Evolutionary conservation across 2,797 vertebrate species (phyloP).

Genomic region (Pelochelys cantorii): DNA sequence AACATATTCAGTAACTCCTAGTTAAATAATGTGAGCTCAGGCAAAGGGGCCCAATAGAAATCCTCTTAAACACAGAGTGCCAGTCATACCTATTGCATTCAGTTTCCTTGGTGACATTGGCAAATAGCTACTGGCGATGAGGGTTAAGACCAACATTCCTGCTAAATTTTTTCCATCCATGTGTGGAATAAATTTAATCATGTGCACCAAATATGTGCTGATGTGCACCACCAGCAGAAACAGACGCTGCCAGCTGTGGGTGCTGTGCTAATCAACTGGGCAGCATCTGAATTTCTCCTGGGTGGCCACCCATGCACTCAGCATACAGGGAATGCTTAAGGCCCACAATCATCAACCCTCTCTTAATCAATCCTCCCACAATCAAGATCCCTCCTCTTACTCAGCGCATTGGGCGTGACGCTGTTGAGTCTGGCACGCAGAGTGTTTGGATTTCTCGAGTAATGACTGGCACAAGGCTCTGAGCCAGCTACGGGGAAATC

Average conservation of each 20-base stretch:
- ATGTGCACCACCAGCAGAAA: too few relatives aligned
- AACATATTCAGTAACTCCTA: not conserved
- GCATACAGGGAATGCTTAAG: too few relatives aligned
- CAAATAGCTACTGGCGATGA: not conserved
- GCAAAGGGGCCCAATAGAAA: not conserved
- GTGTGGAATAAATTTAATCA: too few relatives aligned
- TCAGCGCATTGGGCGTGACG: not conserved
- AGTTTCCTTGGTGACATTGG: accelerated
- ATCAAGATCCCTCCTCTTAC: not conserved
- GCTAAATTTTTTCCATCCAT: too few relatives aligned
- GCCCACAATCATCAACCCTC: too few relatives aligned
- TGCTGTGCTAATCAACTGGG: too few relatives aligned
- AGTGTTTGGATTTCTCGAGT: constrained; percentile 21
- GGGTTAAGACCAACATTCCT: not conserved
- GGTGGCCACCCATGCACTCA: too few relatives aligned
- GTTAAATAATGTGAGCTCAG: not conserved
- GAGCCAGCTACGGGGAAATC: constrained; percentile 24
- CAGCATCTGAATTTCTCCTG: too few relatives aligned
- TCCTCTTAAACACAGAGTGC: not conserved
- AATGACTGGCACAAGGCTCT: constrained; percentile 37
- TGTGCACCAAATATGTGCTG: too few relatives aligned
- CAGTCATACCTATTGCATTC: not conserved
- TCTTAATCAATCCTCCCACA: not conserved
- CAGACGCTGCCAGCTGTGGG: too few relatives aligned
- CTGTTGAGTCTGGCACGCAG: not conserved